Conservation (phyloP, 2,113 vertebrate species). For the Chloropsis cyanopogon region DNA sequence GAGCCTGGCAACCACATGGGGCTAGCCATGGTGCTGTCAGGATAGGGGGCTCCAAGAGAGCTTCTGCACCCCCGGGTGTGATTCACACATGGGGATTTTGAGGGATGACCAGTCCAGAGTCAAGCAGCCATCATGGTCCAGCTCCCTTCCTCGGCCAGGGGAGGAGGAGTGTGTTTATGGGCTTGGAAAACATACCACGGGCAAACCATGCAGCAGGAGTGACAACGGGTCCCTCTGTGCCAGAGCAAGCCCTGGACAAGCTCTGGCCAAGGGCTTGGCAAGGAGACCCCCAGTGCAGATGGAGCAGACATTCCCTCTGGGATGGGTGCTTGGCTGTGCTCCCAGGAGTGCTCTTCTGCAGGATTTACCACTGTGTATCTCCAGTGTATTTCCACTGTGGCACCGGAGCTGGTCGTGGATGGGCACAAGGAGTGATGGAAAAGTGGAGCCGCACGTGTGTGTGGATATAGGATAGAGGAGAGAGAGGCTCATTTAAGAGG, state of each 20-base stretch:
- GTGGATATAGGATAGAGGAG: neutral
- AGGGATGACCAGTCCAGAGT: neutral
- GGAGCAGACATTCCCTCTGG: neutral
- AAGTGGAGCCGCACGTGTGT: rapidly evolving
- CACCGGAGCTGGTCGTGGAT: rapidly evolving
- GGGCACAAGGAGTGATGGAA: neutral
- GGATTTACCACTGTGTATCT: rapidly evolving
- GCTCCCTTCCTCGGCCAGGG: neutral
- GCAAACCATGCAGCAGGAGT: rapidly evolving
- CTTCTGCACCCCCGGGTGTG: rapidly evolving
- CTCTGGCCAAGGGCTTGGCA: neutral
- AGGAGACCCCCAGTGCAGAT: rapidly evolving
- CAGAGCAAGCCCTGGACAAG: neutral
- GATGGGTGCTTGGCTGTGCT: rapidly evolving
- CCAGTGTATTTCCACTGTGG: rapidly evolving
- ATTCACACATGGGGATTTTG: rapidly evolving
- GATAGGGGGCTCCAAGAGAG: rapidly evolving
- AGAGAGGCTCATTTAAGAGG: neutral
- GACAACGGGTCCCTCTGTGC: rapidly evolving
- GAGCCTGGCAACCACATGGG: neutral
- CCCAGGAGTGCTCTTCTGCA: rapidly evolving
- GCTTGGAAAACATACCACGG: neutral
- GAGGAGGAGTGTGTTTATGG: rapidly evolving
- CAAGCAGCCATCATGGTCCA: rapidly evolving
- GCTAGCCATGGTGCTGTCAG: neutral